Conservation (phyloP, 2,113 vertebrate genomes). For the Craseonycteris thonglongyai region DNA sequence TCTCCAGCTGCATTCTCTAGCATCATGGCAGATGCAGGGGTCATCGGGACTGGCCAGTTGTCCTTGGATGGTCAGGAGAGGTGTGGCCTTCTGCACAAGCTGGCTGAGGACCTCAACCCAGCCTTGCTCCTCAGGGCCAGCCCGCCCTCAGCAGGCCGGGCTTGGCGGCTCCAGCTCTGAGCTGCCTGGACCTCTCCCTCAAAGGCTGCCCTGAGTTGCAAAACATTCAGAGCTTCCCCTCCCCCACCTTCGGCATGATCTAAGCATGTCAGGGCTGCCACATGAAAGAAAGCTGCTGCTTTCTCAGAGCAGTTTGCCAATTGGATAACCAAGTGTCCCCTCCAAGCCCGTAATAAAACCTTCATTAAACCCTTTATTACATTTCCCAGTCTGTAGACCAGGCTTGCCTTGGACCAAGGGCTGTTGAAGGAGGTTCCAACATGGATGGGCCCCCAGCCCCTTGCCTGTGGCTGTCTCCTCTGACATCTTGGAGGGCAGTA, state of each 20-base stretch:
- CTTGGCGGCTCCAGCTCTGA: background rate
- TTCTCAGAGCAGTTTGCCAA: constrained; percentile 53
- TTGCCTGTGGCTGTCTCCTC: constrained; percentile 31
- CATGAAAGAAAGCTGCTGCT: constrained; percentile 57
- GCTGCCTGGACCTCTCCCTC: constrained; percentile 6
- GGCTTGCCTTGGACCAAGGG: background rate
- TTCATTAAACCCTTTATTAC: constrained; percentile 54
- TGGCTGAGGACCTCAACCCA: background rate
- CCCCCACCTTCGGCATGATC: background rate
- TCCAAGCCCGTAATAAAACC: constrained; percentile 52
- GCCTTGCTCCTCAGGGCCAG: background rate
- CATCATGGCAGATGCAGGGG: background rate
- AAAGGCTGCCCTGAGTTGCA: constrained; percentile 40
- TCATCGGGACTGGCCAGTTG: background rate
- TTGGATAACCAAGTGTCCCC: constrained; percentile 38
- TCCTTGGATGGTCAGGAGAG: background rate
- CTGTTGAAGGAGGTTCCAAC: background rate
- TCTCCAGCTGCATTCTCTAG: background rate
- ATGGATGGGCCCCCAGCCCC: background rate
- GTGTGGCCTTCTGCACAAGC: background rate
- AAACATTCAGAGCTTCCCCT: background rate
- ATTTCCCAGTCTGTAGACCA: background rate
- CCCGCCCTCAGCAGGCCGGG: background rate
- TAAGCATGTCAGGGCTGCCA: constrained; percentile 53
- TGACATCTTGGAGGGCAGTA: background rate